Conservation (phyloP, 1,140 invertebrate genomes). For the Cotesia chilonis region DNA sequence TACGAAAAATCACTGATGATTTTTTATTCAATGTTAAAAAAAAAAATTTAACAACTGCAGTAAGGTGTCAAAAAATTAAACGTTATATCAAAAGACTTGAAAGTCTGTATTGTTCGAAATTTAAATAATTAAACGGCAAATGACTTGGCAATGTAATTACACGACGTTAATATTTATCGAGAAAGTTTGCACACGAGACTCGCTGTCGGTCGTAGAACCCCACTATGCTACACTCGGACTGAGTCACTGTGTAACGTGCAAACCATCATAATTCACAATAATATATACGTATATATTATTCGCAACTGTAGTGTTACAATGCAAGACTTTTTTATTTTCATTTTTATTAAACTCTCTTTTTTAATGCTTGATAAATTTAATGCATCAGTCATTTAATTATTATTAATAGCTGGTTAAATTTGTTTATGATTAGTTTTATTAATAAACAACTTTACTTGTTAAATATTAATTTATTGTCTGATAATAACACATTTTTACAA, state of each 20-base stretch:
- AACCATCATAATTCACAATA: not conserved
- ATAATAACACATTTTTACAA: too few species aligned
- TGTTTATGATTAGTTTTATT: too few species aligned
- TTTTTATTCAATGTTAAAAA: too few species aligned
- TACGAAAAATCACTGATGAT: too few species aligned
- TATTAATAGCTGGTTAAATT: too few species aligned
- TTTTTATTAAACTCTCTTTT: slow-evolving; percentile 8
- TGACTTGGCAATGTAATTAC: not conserved
- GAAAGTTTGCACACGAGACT: slow-evolving; percentile 6
- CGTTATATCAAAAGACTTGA: too few species aligned
- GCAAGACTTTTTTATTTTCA: slow-evolving; percentile 1
- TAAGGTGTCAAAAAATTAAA: too few species aligned
- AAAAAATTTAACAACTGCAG: too few species aligned
- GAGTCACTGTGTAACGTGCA: not conserved
- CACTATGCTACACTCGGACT: not conserved
- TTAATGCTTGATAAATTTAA: not conserved
- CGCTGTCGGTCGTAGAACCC: slow-evolving; percentile 7
- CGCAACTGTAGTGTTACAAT: not conserved
- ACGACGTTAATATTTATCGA: slow-evolving; percentile 5
- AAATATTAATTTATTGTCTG: too few species aligned
- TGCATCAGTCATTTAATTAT: too few species aligned
- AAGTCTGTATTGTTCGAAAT: not conserved
- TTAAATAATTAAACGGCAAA: not conserved
- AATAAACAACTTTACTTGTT: too few species aligned
- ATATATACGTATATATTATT: slow-evolving; percentile 1